Conservation (phyloP, 2,797 vertebrate species). For the Pseudocheirus occidentalis region DNA sequence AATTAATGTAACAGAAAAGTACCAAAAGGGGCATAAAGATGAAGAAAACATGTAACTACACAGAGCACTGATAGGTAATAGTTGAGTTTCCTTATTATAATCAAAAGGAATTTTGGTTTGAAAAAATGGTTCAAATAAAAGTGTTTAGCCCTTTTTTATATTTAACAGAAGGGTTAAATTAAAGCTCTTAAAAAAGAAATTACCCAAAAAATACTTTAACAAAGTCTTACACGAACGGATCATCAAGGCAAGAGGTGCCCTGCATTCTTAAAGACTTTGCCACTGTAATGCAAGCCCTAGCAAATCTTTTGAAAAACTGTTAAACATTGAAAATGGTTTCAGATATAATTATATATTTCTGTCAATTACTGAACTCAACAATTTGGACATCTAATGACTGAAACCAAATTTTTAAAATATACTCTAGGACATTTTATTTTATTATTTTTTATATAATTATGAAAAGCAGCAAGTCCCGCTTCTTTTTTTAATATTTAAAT, state of each 20-base stretch:
- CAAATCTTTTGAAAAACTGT: not conserved
- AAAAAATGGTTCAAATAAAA: slow-evolving; percentile 48
- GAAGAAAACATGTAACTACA: not conserved
- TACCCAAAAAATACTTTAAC: slow-evolving; percentile 17
- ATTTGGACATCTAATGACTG: slow-evolving; percentile 47
- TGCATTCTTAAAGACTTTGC: not conserved
- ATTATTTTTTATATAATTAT: no score
- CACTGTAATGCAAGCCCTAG: not conserved
- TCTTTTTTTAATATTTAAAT: no score
- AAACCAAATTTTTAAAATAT: slow-evolving; percentile 51
- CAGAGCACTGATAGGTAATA: not conserved
- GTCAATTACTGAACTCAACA: slow-evolving; percentile 36
- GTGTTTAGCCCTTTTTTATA: slow-evolving; percentile 40
- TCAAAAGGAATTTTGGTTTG: slow-evolving; percentile 46
- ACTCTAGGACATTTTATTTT: not conserved
- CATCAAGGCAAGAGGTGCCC: not conserved
- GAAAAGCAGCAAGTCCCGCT: no score
- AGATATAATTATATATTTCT: not conserved
- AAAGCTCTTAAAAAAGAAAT: slow-evolving; percentile 45
- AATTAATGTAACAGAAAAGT: slow-evolving; percentile 25
- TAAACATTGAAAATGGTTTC: not conserved
- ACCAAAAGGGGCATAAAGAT: not conserved
- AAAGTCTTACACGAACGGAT: not conserved
- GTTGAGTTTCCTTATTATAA: slow-evolving; percentile 31
- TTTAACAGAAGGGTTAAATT: slow-evolving; percentile 8